Evolutionary conservation across 2,113 vertebrate genomes (phyloP).

Genomic region (Ailuropoda melanoleuca): DNA sequence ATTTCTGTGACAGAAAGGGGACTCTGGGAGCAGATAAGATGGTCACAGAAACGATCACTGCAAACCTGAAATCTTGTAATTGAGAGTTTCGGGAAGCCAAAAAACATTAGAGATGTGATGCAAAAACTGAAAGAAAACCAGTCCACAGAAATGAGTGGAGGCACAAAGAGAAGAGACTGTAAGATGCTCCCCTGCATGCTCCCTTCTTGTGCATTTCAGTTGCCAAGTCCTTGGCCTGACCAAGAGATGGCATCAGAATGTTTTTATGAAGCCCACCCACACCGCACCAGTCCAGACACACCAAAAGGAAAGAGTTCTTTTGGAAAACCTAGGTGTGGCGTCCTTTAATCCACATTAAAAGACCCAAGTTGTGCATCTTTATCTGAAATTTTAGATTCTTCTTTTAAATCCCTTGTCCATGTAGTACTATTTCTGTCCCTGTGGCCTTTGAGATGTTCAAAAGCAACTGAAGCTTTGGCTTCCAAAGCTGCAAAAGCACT

Average conservation of each 20-base stretch:
- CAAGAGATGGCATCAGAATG: constrained; percentile 35
- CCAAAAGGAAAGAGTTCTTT: background rate
- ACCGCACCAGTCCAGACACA: background rate
- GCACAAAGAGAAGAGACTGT: background rate
- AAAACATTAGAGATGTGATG: background rate
- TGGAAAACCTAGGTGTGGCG: background rate
- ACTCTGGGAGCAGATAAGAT: background rate
- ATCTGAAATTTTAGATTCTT: background rate
- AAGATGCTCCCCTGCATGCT: background rate
- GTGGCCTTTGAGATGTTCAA: background rate
- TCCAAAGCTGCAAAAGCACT: background rate
- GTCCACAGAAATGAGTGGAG: background rate
- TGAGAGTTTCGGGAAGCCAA: background rate
- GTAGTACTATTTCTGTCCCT: background rate
- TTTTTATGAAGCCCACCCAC: background rate
- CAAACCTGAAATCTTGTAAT: background rate
- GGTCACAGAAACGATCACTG: background rate
- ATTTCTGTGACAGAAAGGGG: constrained; percentile 15
- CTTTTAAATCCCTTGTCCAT: background rate
- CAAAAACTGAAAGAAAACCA: background rate
- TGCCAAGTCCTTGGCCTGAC: background rate
- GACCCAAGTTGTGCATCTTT: background rate
- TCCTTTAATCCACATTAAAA: background rate
- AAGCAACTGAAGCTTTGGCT: background rate
- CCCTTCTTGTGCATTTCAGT: background rate